Percentiles rank a stretch among this genome's conserved stretches.
Conservation (phyloP, 2,113 vertebrate species). For the Pipa parva region DNA sequence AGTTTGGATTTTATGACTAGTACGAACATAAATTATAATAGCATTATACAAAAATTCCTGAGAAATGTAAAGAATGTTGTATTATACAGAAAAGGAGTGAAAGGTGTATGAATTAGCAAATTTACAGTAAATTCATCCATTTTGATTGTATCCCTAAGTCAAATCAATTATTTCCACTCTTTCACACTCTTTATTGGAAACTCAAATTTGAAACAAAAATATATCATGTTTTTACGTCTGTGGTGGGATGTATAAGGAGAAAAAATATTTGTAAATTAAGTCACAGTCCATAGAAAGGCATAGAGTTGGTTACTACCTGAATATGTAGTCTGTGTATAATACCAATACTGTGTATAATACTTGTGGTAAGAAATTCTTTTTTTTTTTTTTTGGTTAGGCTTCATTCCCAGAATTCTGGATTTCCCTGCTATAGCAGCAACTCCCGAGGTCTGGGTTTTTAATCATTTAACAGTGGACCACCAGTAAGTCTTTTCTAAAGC, state of each 20-base stretch:
- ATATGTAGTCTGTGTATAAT: conserved; percentile 49
- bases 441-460: conserved; percentile 47
- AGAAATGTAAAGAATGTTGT: no score
- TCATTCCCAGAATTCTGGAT: conserved; percentile 56
- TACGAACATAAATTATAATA: no score
- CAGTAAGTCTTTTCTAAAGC: conserved; percentile 15
- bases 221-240: conserved; percentile 1
- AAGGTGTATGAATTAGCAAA: no score
- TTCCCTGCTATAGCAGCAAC: conserved; percentile 59
- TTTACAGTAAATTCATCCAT: no score
- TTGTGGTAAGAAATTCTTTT: conserved; percentile 62
- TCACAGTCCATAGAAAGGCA: conserved; percentile 51
- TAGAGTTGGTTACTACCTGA: conserved; percentile 15
- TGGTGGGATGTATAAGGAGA: conserved; percentile 48
- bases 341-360: conserved; percentile 61
- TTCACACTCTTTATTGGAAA: neutral
- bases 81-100: no score
- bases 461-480: conserved; percentile 41
- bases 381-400: conserved; percentile 66
- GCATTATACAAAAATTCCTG: no score
- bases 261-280: conserved; percentile 53
- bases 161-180: neutral
- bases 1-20: no score
- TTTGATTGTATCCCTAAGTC: no score
- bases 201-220: neutral